A percentile compares a stretch with the other conserved stretches of the same genome.
Evolutionary conservation across 2,797 vertebrate genomes (phyloP).

Genomic region (Macropus fuliginosus): DNA sequence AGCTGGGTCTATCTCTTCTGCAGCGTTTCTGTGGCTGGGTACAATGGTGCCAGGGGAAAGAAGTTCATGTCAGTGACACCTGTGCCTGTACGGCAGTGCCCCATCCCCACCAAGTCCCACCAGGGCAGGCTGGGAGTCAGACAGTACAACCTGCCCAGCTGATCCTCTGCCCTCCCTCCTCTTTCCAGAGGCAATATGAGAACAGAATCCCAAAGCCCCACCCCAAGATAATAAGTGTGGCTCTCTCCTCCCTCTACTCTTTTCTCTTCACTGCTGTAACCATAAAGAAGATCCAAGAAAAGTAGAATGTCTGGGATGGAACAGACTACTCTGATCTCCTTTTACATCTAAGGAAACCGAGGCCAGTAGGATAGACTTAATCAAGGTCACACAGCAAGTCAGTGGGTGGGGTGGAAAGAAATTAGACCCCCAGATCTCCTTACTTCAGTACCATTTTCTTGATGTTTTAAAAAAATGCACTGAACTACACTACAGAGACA

Average conservation of each 20-base stretch:
- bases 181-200: neutral
- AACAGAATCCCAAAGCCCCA: neutral
- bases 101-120: neutral
- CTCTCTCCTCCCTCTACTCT: neutral
- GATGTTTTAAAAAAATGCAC: too few relatives aligned
- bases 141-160: neutral
- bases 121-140: neutral
- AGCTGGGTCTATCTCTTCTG: neutral
- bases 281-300: neutral
- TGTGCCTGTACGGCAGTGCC: neutral
- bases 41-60: neutral
- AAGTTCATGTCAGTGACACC: neutral
- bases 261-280: neutral
- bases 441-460: neutral
- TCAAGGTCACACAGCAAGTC: neutral
- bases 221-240: neutral
- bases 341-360: neutral
- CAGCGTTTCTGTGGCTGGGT: neutral
- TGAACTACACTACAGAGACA: neutral
- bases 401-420: neutral
- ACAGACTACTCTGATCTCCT: neutral
- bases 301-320: neutral
- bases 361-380: neutral
- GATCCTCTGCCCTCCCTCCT: neutral
- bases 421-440: neutral